A percentile compares a stretch with the other conserved stretches of the same genome.
These are phyloP conservation scores for Verasper variegatus DNA, from an alignment of 2,113 vertebrate species.

Conservation along the genomic window DNA sequence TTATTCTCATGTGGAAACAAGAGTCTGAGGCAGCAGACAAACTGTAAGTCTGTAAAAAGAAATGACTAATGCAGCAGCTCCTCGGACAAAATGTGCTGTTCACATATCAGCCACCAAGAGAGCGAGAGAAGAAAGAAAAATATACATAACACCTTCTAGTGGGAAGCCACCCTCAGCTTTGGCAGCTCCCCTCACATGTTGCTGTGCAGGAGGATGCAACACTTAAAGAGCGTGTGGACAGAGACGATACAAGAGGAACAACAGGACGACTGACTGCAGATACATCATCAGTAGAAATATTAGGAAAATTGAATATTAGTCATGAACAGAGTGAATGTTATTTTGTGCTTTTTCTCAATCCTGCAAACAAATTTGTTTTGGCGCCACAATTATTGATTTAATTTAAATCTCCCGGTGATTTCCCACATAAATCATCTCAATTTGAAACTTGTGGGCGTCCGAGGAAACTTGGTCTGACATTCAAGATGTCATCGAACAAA, in stretches of 20 bases:
- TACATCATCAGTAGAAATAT: background rate
- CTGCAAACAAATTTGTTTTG: too few species aligned
- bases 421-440: too few species aligned
- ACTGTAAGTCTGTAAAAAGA: constrained; percentile 1
- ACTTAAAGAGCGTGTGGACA: background rate
- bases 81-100: constrained; percentile 18
- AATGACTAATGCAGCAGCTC: background rate
- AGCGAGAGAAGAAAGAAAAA: constrained; percentile 1
- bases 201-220: constrained; percentile 23
- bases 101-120: constrained; percentile 1
- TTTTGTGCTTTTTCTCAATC: background rate
- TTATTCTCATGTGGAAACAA: background rate
- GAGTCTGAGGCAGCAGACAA: background rate
- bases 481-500: too few species aligned
- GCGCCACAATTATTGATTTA: too few species aligned
- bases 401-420: too few species aligned
- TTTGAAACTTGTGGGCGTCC: too few species aligned
- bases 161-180: constrained; percentile 51
- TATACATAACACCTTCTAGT: constrained; percentile 32
- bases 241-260: background rate
- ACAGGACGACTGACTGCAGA: background rate
- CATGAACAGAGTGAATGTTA: background rate
- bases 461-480: too few species aligned
- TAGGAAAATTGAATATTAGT: background rate
- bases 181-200: constrained; percentile 35